Evolutionary conservation across 2,113 vertebrate species (phyloP), one percentile per base, ranked within the genome.

Genomic region (Oncorhynchus tshawytscha): DNA sequence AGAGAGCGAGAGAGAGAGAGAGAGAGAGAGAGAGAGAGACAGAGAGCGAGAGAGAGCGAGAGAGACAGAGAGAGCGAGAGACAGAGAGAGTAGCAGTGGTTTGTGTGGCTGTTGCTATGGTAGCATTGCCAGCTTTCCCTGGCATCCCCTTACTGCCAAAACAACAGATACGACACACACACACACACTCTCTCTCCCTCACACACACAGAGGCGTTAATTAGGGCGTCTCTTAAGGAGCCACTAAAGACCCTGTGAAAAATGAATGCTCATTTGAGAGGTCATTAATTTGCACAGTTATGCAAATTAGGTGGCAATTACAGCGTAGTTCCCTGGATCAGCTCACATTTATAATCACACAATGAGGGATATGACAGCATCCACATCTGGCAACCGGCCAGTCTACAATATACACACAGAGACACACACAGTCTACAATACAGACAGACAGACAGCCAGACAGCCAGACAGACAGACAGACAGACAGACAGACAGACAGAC

Each of bases 261-360:
- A 88, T 84, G 75, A 87, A 78, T 49, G 82, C 84, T 90, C 78
- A 80, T 90, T 84, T 80, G 78, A 87, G 86, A 87, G 77, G 80
- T 87, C 75, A 81, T 88, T 91, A 89, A 90, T 91, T 86, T 84
- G 73, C 78, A 86, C 86, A 84, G 81, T 89, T 92, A 90, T 90
- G 91, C 85, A 90, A 90, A 88, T 91, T 76, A 86, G 85, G 67
- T 66, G 67, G 78, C 81, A 90, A 89, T 90, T 86, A 90, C 77
- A 80, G 80, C 75, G 76, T 74, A 75, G 66, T 80, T 85, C 80
- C 54, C 72, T 75, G 65, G 74, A 86, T 75, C 73, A 31, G 74
- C 68, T 77, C 60, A 72, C 77, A 85, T 84, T 79, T 59, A 85
- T 86, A 78, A 85, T 82, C 85, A 59, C 24, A 67, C 73, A 88